phyloP scores from a whole-genome alignment of 2,113 vertebrate species.

The Enhydra lutris region DNA sequence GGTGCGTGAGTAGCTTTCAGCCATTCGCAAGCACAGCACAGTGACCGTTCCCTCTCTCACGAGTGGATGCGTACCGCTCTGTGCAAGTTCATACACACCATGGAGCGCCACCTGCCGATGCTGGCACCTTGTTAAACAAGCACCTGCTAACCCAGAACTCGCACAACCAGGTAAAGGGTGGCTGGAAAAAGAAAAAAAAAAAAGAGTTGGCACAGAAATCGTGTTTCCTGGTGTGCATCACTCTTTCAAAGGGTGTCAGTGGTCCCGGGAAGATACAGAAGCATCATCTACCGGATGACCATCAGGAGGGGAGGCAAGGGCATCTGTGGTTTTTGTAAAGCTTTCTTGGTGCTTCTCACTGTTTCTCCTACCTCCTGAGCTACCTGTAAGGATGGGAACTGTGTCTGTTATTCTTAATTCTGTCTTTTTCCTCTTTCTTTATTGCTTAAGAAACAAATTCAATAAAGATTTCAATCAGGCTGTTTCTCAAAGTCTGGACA shows the following conservation, averaged over 20 bases:
- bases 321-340: neutral
- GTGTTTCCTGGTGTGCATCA: neutral
- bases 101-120: neutral
- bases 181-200: neutral
- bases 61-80: neutral
- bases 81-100: neutral
- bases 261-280: neutral
- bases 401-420: neutral
- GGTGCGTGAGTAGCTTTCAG: neutral
- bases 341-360: neutral
- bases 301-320: accelerated
- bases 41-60: neutral
- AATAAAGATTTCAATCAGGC: neutral
- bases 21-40: neutral
- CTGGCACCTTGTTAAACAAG: neutral
- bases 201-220: neutral
- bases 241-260: neutral
- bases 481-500: neutral
- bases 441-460: neutral
- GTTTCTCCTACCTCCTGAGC: neutral
- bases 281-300: neutral
- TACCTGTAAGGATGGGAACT: neutral
- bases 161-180: neutral
- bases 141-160: neutral
- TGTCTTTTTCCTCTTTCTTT: neutral